Conservation (phyloP, 1,140 invertebrate species). For the Neoseiulus cucumeris region DNA sequence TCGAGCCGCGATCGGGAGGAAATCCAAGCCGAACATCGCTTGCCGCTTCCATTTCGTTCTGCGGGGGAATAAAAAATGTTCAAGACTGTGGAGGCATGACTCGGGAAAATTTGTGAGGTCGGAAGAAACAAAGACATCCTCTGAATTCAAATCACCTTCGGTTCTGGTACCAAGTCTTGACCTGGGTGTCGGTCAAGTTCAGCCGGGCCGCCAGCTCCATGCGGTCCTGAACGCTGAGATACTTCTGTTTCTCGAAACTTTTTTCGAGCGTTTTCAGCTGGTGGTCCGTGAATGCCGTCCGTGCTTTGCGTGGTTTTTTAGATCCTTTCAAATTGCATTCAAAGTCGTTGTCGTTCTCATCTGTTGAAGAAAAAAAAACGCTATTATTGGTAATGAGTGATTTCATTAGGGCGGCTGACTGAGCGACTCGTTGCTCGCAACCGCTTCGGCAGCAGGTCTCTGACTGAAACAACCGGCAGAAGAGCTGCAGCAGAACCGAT, state of each 20-base stretch:
- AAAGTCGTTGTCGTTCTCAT: constrained; percentile 8
- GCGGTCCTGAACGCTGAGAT: constrained; percentile 35
- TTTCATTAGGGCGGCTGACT: neutral
- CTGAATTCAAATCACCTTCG: no score
- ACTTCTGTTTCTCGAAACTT: constrained; percentile 35
- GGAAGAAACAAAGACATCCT: no score
- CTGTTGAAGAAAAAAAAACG: neutral
- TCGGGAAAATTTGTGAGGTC: no score
- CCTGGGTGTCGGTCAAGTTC: constrained; percentile 35
- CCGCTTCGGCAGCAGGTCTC: no score
- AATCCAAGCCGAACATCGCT: constrained; percentile 18
- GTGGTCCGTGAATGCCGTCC: constrained; percentile 12
- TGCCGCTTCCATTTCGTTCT: constrained; percentile 21
- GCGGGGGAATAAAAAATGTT: neutral
- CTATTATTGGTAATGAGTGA: neutral
- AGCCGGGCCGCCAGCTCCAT: constrained; percentile 35
- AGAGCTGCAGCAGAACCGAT: no score
- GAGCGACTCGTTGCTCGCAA: no score
- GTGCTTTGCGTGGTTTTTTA: constrained; percentile 9
- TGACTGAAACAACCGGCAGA: no score
- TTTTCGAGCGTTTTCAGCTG: constrained; percentile 26
- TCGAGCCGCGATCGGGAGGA: constrained; percentile 13
- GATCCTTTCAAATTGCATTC: constrained; percentile 7
- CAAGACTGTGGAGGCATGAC: neutral
- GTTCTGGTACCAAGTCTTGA: constrained; percentile 39